A percentile compares a stretch with the other conserved stretches of the same genome.
These are phyloP conservation scores for Hydra vulgaris DNA, from an alignment of 30 jellyfish, hydroid and myxozoan species.

Conservation along the genomic window DNA sequence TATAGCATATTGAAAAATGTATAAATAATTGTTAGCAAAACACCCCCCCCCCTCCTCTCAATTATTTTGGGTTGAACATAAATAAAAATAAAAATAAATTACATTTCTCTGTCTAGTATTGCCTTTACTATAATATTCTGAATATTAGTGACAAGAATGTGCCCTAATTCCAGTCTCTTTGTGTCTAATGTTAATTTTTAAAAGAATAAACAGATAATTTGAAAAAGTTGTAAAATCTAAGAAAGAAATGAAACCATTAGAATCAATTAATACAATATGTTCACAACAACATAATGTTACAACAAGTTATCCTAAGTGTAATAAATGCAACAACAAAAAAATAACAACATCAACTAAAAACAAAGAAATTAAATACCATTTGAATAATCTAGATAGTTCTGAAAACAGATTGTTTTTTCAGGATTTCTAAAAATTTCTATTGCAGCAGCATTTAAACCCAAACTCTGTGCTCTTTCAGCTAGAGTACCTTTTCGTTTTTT, in stretches of 20 bases:
- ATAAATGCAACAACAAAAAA: too few relatives aligned
- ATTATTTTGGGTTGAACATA: too few relatives aligned
- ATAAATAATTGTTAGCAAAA: too few relatives aligned
- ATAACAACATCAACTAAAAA: not conserved
- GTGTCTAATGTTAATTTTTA: constrained; percentile 25
- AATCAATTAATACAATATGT: too few relatives aligned
- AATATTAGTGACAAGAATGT: constrained; percentile 36
- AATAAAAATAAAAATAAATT: too few relatives aligned
- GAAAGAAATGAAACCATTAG: not conserved
- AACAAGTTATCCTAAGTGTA: too few relatives aligned
- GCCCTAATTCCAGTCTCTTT: constrained; percentile 46
- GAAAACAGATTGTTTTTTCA: not conserved
- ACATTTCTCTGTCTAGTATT: constrained; percentile 19
- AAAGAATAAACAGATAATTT: not conserved
- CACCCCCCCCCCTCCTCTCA: too few relatives aligned
- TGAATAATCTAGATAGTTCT: constrained; percentile 4
- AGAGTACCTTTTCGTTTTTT: constrained; percentile 78
- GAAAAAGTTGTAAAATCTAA: not conserved
- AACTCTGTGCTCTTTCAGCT: constrained; percentile 74
- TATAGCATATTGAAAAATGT: too few relatives aligned
- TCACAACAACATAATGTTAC: too few relatives aligned
- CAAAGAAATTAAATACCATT: not conserved
- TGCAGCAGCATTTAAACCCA: constrained; percentile 59
- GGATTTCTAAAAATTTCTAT: constrained; percentile 22
- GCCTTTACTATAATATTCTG: constrained; percentile 30